Evolutionary conservation across 2,113 vertebrate species (phyloP).

Genomic region (Rattus rattus): DNA sequence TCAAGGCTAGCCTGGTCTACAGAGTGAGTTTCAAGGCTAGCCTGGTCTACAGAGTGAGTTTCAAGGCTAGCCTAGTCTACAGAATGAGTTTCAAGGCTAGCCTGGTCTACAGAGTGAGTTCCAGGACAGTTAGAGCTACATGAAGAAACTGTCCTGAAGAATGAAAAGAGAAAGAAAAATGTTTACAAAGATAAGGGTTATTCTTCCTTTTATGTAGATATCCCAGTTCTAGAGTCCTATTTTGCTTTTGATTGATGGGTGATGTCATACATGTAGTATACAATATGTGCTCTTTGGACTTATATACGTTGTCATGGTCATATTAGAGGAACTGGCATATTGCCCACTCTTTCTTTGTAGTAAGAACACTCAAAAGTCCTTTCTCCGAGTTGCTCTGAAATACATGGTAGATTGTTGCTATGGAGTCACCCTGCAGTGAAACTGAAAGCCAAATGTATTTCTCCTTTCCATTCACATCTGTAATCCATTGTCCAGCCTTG

Average conservation of each 20-base stretch:
- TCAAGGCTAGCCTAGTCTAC: no score
- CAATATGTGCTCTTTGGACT: not conserved
- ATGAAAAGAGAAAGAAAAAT: not conserved
- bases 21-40: no score
- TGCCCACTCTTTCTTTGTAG: not conserved
- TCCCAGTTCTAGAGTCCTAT: not conserved
- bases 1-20: no score
- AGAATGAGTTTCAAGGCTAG: not conserved
- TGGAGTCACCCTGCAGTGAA: accelerated
- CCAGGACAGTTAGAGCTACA: not conserved
- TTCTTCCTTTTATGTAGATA: not conserved
- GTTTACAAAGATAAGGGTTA: not conserved
- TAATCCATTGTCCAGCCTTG: no score
- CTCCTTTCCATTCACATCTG: not conserved
- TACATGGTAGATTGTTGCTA: not conserved
- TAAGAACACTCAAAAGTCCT: not conserved
- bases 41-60: no score
- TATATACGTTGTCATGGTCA: not conserved
- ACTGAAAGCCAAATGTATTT: not conserved
- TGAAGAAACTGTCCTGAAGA: not conserved
- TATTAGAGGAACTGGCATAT: not conserved
- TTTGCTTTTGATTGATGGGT: not conserved
- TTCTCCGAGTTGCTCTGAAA: not conserved
- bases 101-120: not conserved
- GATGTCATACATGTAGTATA: no score